Evolutionary conservation across 2,797 vertebrate genomes (phyloP).

Genomic region (Capromys pilorides): DNA sequence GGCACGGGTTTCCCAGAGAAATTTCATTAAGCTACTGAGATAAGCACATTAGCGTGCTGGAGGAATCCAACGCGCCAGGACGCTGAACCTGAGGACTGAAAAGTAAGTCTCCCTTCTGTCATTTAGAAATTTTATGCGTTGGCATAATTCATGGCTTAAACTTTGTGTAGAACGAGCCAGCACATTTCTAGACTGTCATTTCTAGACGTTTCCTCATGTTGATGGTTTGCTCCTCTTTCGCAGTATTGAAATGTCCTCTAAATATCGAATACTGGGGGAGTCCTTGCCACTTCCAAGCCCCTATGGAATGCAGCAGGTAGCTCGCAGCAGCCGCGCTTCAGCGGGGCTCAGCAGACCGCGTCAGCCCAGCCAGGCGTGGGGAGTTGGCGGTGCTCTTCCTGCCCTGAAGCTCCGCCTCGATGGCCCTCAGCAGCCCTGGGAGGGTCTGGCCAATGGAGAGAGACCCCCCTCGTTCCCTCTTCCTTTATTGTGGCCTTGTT

Average conservation of each 20-base stretch:
- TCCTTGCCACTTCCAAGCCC: neutral
- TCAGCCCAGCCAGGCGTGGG: neutral
- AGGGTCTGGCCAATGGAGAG: too few species aligned
- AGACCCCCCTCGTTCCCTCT: fast-evolving
- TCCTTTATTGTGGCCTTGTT: neutral
- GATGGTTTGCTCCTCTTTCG: neutral
- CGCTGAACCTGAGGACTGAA: neutral
- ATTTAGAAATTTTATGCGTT: neutral
- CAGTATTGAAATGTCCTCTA: neutral
- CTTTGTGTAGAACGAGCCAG: neutral
- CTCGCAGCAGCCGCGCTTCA: neutral
- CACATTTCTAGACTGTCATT: neutral
- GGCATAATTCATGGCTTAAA: neutral
- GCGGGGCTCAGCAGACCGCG: fast-evolving
- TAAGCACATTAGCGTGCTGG: neutral
- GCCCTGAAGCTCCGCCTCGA: neutral
- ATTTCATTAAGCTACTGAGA: neutral
- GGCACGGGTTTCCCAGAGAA: neutral
- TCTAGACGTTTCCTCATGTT: neutral
- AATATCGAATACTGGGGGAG: neutral
- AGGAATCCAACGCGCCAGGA: neutral
- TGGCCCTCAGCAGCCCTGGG: fast-evolving
- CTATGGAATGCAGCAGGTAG: fast-evolving
- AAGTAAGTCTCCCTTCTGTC: neutral
- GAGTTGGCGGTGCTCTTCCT: fast-evolving